phyloP scores from a whole-genome alignment of 2,888 invertebrate species.

The Eristalinus aeneus region DNA sequence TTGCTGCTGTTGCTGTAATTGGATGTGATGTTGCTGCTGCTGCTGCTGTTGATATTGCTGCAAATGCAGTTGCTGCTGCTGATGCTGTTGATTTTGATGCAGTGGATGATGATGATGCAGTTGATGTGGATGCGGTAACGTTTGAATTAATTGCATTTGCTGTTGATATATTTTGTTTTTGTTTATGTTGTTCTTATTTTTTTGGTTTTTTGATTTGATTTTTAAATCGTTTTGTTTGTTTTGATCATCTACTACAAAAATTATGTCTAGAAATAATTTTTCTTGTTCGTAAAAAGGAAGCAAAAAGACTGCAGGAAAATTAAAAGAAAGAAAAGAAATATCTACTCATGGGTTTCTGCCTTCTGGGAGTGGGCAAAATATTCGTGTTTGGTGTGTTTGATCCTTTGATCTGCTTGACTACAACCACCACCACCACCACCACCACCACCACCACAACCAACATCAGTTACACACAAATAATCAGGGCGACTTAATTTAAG shows the following conservation, averaged over 20 bases:
- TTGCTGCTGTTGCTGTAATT: conserved; percentile 73
- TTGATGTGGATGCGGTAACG: conserved; percentile 76
- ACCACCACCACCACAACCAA: conserved; percentile 34
- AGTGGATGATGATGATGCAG: conserved; percentile 68
- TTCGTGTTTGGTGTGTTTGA: background rate
- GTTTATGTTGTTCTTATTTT: conserved; percentile 1
- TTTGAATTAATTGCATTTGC: conserved; percentile 81
- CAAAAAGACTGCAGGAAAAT: conserved; percentile 3
- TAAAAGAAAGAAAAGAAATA: background rate
- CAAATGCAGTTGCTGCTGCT: conserved; percentile 69
- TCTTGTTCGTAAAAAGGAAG: too few relatives aligned
- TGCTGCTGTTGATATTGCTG: conserved; percentile 75
- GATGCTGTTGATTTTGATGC: conserved; percentile 72
- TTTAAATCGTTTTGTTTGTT: background rate
- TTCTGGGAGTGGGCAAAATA: background rate
- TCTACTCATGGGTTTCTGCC: too few relatives aligned
- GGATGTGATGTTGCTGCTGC: conserved; percentile 75
- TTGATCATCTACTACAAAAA: too few relatives aligned
- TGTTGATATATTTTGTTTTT: conserved; percentile 74
- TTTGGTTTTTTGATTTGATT: conserved; percentile 7
- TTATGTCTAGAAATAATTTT: too few relatives aligned
- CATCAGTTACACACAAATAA: background rate
- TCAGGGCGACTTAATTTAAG: background rate
- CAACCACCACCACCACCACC: conserved; percentile 24
- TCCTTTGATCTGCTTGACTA: background rate